These are phyloP conservation scores for Malthinus flaveolus DNA, from an alignment of 2,888 invertebrate species.

Conservation along the genomic window DNA sequence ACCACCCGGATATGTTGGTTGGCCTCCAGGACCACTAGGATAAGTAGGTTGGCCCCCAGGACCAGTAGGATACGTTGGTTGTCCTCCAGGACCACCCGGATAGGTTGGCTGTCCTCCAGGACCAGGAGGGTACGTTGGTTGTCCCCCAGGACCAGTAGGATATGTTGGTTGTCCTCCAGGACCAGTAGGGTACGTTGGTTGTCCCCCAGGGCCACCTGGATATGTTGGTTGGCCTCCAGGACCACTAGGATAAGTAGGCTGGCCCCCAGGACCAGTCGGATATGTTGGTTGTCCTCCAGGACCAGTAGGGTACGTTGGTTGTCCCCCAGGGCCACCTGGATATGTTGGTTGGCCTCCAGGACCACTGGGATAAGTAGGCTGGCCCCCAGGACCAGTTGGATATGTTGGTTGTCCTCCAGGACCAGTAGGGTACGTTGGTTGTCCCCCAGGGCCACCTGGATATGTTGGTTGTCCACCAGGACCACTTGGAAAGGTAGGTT, in stretches of 20 bases:
- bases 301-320: conserved; percentile 1
- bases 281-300: background rate
- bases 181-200: background rate
- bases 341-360: conserved; percentile 8
- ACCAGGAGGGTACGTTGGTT: background rate
- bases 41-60: conserved; percentile 11
- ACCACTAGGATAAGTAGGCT: conserved; percentile 15
- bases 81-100: conserved; percentile 1
- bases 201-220: background rate
- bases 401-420: conserved; percentile 9
- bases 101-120: background rate
- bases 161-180: background rate
- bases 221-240: background rate
- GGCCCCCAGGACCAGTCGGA: conserved; percentile 20
- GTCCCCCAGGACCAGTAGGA: conserved; percentile 9
- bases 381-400: conserved; percentile 3
- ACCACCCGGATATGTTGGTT: background rate
- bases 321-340: conserved; percentile 7
- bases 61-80: conserved; percentile 13
- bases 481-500: background rate
- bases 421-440: conserved; percentile 9
- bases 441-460: conserved; percentile 5
- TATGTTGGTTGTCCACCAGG: conserved; percentile 1
- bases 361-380: conserved; percentile 18
- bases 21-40: conserved; percentile 9